These are phyloP conservation scores for Ciconia boyciana DNA, from an alignment of 2,113 vertebrate genomes.

Conservation along the genomic window DNA sequence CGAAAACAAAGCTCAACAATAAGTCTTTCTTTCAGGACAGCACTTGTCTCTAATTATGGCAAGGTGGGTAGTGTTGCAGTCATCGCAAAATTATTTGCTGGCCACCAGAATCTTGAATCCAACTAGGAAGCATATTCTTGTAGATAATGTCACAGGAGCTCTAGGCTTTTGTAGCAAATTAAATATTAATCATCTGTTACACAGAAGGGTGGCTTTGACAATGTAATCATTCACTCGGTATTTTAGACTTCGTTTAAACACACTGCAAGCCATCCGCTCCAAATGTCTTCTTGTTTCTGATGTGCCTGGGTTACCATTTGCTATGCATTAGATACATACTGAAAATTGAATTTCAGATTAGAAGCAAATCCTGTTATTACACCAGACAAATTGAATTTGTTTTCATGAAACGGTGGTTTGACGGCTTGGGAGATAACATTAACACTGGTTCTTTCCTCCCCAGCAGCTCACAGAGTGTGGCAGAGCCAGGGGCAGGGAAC, in stretches of 20 bases:
- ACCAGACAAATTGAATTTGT: constrained; percentile 58
- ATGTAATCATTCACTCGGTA: constrained; percentile 13
- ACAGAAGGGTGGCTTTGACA: constrained; percentile 45
- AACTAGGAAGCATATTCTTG: not conserved
- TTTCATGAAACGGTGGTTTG: constrained; percentile 39
- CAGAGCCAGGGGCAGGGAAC: not conserved
- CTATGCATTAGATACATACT: constrained; percentile 23
- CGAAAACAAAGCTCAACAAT: constrained; percentile 19
- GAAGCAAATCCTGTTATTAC: constrained; percentile 44
- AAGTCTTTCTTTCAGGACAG: constrained; percentile 48
- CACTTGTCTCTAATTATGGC: constrained; percentile 42
- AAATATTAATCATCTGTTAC: constrained; percentile 40
- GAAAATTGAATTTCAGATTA: constrained; percentile 58
- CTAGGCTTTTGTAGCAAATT: constrained; percentile 16
- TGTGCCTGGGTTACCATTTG: constrained; percentile 38
- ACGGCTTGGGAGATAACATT: constrained; percentile 36
- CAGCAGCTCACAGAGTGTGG: not conserved
- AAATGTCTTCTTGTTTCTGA: constrained; percentile 19
- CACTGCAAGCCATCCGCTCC: not conserved
- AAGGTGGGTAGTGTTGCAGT: constrained; percentile 21
- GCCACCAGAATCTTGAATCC: constrained; percentile 16
- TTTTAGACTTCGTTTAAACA: not conserved
- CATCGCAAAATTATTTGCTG: constrained; percentile 26
- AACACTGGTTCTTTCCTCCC: not conserved
- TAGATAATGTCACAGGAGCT: constrained; percentile 20